These are phyloP conservation scores for Cossypha niveicapilla DNA, from an alignment of 2,797 vertebrate species.

Conservation along the genomic window DNA sequence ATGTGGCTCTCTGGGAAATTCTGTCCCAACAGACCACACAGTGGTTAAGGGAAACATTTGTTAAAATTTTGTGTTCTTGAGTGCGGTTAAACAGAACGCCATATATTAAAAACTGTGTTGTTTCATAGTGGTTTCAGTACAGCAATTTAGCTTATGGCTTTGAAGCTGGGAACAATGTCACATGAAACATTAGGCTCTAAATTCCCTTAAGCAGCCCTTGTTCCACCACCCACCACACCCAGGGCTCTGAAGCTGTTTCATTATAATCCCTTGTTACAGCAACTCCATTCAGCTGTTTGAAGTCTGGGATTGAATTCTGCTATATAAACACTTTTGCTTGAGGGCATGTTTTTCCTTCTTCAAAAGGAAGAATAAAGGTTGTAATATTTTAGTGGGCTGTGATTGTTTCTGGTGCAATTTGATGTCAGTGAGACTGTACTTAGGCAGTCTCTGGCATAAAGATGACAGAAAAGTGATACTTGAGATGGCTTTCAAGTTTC, in stretches of 20 bases:
- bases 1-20: background rate
- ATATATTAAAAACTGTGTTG: background rate
- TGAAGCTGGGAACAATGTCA: background rate
- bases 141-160: background rate
- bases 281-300: slow-evolving; percentile 32
- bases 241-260: background rate
- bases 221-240: background rate
- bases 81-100: background rate
- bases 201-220: background rate
- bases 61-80: slow-evolving; percentile 23
- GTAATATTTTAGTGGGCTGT: background rate
- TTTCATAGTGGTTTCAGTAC: background rate
- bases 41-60: background rate
- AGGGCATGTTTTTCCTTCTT: background rate
- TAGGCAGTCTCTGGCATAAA: background rate
- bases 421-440: background rate
- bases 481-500: background rate
- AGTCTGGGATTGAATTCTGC: background rate
- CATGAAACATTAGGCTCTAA: background rate
- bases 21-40: background rate
- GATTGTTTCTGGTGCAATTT: background rate
- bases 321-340: background rate
- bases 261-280: background rate
- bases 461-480: background rate
- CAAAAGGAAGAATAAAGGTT: background rate